Base-by-base conservation (phyloP, 2,888 invertebrate species). In the Acrobasis consociella region DNA sequence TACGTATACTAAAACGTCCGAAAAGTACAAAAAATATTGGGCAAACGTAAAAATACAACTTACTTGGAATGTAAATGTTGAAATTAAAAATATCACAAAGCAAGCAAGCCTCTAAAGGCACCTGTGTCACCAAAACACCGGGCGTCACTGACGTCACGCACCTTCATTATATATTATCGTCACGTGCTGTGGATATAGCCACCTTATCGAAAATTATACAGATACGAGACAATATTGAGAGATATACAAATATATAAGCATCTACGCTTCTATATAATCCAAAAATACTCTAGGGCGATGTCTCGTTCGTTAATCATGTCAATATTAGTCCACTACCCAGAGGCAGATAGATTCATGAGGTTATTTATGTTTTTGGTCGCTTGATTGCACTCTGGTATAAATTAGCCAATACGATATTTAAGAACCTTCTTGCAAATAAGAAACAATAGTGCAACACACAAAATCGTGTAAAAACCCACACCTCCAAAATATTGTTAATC, bases 31-130 rank as follows among this genome's bases (percentile, higher is more conserved):
- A 56, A 55, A 39, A 61, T 22, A 64, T 39, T 46, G 38, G 37
- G n/a, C 15, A 53, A 53, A 69, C 39, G 61, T 46, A 31, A 58
- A 55, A 22, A 17, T 37, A 46, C 59, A 69, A 77, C 79, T 77
- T 75, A 78, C 78, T 67, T 71, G 78, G 76, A 79, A 78, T 73
- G 75, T 70, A 60, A 60, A 62, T 46, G 46, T 46, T 13, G 56
- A 49, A 50, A 56, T 58, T 5, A 16, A 46, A 31, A 52, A 39
- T 55, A 56, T 56, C 56, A 56, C 56, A 56, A 56, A 42, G 16
- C 39, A 56, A 39, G 56, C 42, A 56, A 56, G 42, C 42, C 42
- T 42, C 56, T 42, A 16, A 49, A 39, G 39, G 60, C 70, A 70
- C 69, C 69, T 70, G 70, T 67, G 69, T 68, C 67, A 70, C 62